Evolutionary conservation across 2,888 invertebrate species (phyloP).

Genomic region (Odontomyia ornata): DNA sequence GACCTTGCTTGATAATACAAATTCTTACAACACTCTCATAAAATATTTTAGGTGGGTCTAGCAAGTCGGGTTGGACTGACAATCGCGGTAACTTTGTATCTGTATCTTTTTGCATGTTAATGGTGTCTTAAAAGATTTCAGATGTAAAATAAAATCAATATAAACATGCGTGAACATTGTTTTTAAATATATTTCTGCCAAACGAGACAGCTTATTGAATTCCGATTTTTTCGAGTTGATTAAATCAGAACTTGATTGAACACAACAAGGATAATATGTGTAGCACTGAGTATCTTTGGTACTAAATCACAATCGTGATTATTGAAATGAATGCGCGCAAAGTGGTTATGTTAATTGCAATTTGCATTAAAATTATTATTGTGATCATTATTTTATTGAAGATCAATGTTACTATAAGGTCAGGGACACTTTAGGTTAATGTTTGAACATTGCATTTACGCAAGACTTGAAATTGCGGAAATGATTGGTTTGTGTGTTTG

Average conservation of each 20-base stretch:
- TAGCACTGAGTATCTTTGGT: no score
- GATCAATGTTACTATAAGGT: not conserved
- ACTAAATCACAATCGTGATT: no score
- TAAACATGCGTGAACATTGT: no score
- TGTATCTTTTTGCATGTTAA: not conserved
- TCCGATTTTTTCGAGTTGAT: no score
- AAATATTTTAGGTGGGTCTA: not conserved
- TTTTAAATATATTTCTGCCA: no score
- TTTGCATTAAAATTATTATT: not conserved
- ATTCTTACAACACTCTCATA: not conserved
- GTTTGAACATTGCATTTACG: not conserved
- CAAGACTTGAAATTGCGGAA: no score
- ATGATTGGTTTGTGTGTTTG: no score
- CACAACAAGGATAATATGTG: no score
- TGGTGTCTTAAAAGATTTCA: not conserved
- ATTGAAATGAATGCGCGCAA: not conserved
- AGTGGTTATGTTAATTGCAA: not conserved
- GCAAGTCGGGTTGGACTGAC: not conserved
- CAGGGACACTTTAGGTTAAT: not conserved
- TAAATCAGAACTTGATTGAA: no score
- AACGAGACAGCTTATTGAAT: no score
- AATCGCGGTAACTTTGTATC: not conserved
- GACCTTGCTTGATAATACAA: slow-evolving; percentile 1
- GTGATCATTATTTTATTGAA: not conserved
- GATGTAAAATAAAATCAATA: not conserved